These are phyloP conservation scores for Anthoscopus minutus DNA, from an alignment of 2,113 vertebrate species.

Conservation along the genomic window DNA sequence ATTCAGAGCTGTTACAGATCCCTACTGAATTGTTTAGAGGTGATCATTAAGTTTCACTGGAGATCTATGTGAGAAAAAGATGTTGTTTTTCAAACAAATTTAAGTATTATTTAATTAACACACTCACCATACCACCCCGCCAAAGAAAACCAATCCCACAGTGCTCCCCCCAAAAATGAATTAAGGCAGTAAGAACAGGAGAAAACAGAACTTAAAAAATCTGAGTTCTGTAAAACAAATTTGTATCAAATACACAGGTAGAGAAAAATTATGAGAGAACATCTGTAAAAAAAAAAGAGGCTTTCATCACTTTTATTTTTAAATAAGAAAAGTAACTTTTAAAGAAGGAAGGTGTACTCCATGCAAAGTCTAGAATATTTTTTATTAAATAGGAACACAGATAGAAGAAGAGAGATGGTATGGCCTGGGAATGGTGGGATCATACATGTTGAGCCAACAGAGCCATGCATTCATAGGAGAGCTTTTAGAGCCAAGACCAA, in stretches of 20 bases:
- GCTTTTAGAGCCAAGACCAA: not conserved
- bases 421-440: not conserved
- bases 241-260: not conserved
- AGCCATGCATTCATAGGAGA: fast-evolving
- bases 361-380: not conserved
- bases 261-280: not conserved
- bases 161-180: fast-evolving
- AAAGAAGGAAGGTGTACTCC: not conserved
- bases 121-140: fast-evolving
- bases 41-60: not conserved
- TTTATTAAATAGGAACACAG: not conserved
- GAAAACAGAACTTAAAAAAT: not conserved
- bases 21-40: not conserved
- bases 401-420: not conserved
- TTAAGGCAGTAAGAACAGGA: not conserved
- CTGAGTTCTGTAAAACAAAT: not conserved
- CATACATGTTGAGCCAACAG: not conserved
- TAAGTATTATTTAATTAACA: not conserved
- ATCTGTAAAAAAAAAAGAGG: not conserved
- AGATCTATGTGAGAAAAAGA: not conserved
- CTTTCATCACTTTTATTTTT: not conserved
- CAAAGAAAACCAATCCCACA: not conserved
- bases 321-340: not conserved
- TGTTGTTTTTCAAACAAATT: not conserved
- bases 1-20: not conserved